Evolutionary conservation across 2,797 vertebrate genomes (phyloP).

Genomic region (Peromyscus nudipes): DNA sequence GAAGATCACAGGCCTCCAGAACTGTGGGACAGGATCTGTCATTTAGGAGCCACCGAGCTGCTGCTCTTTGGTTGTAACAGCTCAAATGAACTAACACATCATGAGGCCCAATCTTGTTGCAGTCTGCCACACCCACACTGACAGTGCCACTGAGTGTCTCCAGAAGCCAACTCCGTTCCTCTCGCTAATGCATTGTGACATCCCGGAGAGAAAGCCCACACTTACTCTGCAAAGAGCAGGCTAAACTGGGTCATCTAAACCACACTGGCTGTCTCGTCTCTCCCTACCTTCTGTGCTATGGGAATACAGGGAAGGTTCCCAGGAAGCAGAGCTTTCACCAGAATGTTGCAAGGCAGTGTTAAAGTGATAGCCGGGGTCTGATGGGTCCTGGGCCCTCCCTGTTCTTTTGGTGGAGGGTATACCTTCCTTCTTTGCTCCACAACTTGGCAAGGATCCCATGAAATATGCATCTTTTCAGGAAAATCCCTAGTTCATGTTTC

Average conservation of each 20-base stretch:
- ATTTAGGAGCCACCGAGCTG: no score
- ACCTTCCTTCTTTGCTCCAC: not conserved
- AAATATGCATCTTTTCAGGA: not conserved
- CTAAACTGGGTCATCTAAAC: accelerated
- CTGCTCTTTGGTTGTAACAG: not conserved
- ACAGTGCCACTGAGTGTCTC: not conserved
- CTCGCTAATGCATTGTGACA: not conserved
- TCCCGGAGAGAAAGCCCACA: not conserved
- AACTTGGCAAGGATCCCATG: accelerated
- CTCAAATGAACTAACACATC: no score
- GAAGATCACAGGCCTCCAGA: no score
- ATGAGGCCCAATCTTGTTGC: accelerated
- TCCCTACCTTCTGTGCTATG: not conserved
- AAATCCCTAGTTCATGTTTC: not conserved
- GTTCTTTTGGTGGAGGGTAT: accelerated
- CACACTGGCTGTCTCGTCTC: not conserved
- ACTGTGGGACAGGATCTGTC: not conserved
- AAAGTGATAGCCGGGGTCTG: not conserved
- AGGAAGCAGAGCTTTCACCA: no score
- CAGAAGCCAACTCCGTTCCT: not conserved
- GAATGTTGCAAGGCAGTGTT: not conserved
- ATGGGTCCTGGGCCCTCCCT: no score
- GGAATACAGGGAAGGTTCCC: not conserved
- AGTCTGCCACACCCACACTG: accelerated
- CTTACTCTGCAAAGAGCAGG: not conserved